Percentiles rank a stretch among this genome's conserved stretches.
Evolutionary conservation across 2,888 invertebrate genomes (phyloP).

Genomic region (Atherix ibis): DNA sequence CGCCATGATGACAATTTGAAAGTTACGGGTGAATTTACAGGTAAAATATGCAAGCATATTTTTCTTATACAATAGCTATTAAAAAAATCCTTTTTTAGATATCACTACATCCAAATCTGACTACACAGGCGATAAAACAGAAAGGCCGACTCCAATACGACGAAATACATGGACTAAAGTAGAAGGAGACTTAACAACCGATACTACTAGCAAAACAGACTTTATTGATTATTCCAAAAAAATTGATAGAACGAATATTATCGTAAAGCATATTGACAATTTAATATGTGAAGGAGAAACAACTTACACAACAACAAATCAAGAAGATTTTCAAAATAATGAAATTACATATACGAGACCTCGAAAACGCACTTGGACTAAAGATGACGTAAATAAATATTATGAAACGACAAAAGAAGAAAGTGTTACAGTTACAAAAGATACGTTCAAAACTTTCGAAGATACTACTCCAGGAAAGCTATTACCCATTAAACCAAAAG

Average conservation of each 20-base stretch:
- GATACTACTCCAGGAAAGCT: conserved; percentile 34
- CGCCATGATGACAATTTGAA: conserved; percentile 44
- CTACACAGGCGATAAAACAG: conserved; percentile 50
- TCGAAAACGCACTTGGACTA: conserved; percentile 47
- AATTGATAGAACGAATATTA: conserved; percentile 42
- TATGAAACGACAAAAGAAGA: conserved; percentile 41
- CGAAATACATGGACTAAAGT: conserved; percentile 65
- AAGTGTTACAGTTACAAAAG: conserved; percentile 37
- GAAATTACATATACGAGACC: conserved; percentile 39
- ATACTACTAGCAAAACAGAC: conserved; percentile 51
- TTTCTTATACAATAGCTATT: conserved; percentile 2
- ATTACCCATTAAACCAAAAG: conserved; percentile 27
- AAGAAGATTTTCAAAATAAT: conserved; percentile 46
- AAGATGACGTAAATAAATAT: conserved; percentile 55
- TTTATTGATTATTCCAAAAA: conserved; percentile 45
- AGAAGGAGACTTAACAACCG: conserved; percentile 54
- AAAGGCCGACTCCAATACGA: conserved; percentile 46
- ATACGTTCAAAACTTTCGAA: conserved; percentile 39
- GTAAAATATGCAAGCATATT: conserved; percentile 33
- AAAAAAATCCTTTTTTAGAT: conserved; percentile 35
- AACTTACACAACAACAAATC: conserved; percentile 47
- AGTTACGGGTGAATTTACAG: conserved; percentile 50
- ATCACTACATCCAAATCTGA: conserved; percentile 52
- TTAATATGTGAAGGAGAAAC: conserved; percentile 51
- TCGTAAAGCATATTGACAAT: conserved; percentile 46